A percentile compares a stretch with the other conserved stretches of the same genome.
These are phyloP conservation scores for Siniperca obscura DNA, from an alignment of 2,797 vertebrate species.

Conservation along the genomic window DNA sequence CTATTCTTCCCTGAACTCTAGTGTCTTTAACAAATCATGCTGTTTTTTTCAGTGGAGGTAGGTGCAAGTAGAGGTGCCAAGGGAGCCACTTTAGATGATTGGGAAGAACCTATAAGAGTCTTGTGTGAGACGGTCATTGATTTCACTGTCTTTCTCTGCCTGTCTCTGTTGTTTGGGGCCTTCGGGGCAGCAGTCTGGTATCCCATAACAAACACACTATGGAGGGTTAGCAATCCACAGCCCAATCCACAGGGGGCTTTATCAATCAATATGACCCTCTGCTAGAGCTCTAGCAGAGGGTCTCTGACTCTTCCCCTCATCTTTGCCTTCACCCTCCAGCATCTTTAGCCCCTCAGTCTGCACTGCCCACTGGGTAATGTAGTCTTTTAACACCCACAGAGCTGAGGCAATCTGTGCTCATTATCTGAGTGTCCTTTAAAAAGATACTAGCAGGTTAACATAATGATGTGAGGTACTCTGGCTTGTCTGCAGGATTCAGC, in stretches of 20 bases:
- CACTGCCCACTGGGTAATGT: conserved; percentile 63
- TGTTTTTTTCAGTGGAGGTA: conserved; percentile 39
- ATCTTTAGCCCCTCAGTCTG: conserved; percentile 47
- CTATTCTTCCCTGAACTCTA: conserved; percentile 30
- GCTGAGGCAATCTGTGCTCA: conserved; percentile 65
- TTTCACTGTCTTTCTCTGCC: conserved; percentile 77
- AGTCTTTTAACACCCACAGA: conserved; percentile 62
- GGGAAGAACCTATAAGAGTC: conserved; percentile 63
- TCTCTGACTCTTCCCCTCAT: conserved; percentile 46
- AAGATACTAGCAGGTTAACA: conserved; percentile 58
- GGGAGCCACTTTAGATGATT: conserved; percentile 74
- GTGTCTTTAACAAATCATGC: conserved; percentile 60
- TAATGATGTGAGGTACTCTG: conserved; percentile 46
- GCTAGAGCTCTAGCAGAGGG: too few species aligned
- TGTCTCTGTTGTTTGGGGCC: conserved; percentile 71
- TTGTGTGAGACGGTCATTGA: conserved; percentile 76
- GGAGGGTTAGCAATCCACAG: conserved; percentile 64
- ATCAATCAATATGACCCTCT: conserved; percentile 84
- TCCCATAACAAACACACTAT: conserved; percentile 75
- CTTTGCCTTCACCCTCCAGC: conserved; percentile 57
- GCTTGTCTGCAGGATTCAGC: conserved; percentile 53
- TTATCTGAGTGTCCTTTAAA: conserved; percentile 72
- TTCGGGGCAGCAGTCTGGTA: conserved; percentile 71
- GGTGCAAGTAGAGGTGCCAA: conserved; percentile 52
- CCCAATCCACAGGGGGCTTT: conserved; percentile 71